Base-by-base conservation (phyloP, 1,140 invertebrate species). In the Lepidotrigona ventralis region DNA sequence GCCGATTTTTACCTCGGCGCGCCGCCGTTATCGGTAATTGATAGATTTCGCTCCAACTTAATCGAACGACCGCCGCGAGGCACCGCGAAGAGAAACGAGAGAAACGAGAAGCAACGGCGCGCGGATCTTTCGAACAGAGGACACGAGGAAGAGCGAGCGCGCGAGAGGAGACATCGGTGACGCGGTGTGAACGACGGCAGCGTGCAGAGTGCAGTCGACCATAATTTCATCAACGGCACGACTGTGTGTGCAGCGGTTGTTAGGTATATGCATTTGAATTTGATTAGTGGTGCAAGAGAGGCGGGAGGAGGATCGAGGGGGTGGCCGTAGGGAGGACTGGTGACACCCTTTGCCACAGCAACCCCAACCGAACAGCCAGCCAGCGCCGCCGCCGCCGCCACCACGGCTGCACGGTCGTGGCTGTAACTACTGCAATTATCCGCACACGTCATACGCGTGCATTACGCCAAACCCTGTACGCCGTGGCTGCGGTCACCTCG, bases 371-470 rank as follows among this genome's bases (percentile, higher is more conserved):
- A 83, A 79, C 81, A 86, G 76, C 54, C 81, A 86, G 82, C 73
- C 77, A 89, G 85, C 33, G 68, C 68, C 33, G 33, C 63, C 85
- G 81, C 79, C 81, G 71, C 80, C 77, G 72, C 90, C 89, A 83
- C 86, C 89, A 84, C 90, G 81, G 81, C 90, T 86, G 89, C 85
- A 88, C 86, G 87, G 85, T 84, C 89, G 90, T 90, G 89, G 90
- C 90, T 92, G 91, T 89, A 92, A 92, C 92, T 93, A 90, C 88
- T 91, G 92, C 92, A 93, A 93, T 93, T 93, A 93, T 92, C 91
- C 90, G 88, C 91, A 91, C 91, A 92, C 92, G 91, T 93, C 91
- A 93, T 92, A 93, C 88, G 88, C 88, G 90, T 86, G 89, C 88
- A 89, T 90, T 89, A 88, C 85, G 84, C 84, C 87, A 83, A 91